Conservation (phyloP, 2,888 invertebrate species). For the Galeopsomyia nigrocyanea region DNA sequence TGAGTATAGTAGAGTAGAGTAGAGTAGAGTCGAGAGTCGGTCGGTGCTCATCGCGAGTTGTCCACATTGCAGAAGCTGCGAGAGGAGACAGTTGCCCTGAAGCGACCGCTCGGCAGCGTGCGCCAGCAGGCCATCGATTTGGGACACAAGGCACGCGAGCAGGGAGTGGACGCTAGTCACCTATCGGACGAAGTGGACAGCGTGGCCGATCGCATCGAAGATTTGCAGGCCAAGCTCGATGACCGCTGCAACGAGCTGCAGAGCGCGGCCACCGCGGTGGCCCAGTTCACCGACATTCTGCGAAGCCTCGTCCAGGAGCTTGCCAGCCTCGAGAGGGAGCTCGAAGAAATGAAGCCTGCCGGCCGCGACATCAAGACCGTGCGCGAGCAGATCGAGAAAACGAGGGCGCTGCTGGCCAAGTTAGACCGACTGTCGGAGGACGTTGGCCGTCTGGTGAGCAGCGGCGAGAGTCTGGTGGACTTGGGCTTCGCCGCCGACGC, state of each 20-base stretch:
- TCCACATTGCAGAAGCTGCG: slow-evolving; percentile 71
- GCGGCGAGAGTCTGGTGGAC: slow-evolving; percentile 84
- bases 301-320: slow-evolving; percentile 84
- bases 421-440: slow-evolving; percentile 78
- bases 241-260: slow-evolving; percentile 85
- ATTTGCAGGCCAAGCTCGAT: slow-evolving; percentile 82
- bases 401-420: slow-evolving; percentile 77
- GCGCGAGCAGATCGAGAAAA: slow-evolving; percentile 85
- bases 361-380: slow-evolving; percentile 90
- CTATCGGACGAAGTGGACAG: slow-evolving; percentile 84
- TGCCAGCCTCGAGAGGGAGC: slow-evolving; percentile 83
- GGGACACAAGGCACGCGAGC: slow-evolving; percentile 80
- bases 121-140: slow-evolving; percentile 83
- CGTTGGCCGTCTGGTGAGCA: slow-evolving; percentile 77
- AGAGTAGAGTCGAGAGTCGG: no score
- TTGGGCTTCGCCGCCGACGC: slow-evolving; percentile 89
- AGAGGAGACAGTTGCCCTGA: slow-evolving; percentile 85
- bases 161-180: slow-evolving; percentile 82
- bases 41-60: no score
- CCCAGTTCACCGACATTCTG: slow-evolving; percentile 90
- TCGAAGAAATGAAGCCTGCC: slow-evolving; percentile 88
- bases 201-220: slow-evolving; percentile 82
- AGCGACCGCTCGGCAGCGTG: slow-evolving; percentile 79
- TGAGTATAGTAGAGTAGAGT: slow-evolving; percentile 53
- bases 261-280: slow-evolving; percentile 87